Evolutionary conservation across 2,888 invertebrate species (phyloP).

Genomic region (Calliscelio sp.): DNA sequence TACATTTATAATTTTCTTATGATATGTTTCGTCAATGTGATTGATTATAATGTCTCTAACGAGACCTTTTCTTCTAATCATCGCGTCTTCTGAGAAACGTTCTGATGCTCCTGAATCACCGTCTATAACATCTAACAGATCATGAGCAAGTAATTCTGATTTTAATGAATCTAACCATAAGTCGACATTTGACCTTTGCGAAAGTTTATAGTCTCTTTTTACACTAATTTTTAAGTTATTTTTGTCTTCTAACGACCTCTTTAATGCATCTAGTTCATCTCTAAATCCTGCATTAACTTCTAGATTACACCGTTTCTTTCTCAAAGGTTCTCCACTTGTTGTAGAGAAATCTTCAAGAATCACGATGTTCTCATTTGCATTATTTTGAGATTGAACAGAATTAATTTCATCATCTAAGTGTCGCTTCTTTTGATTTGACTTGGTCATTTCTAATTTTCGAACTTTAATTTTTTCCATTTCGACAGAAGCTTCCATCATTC

Average conservation of each 20-base stretch:
- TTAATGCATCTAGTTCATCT: neutral
- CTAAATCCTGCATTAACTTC: too few species aligned
- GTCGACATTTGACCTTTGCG: neutral
- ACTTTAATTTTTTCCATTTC: too few species aligned
- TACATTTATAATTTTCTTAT: slow-evolving; percentile 8
- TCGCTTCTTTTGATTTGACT: too few species aligned
- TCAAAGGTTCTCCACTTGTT: too few species aligned
- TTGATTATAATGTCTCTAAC: slow-evolving; percentile 65
- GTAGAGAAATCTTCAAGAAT: too few species aligned
- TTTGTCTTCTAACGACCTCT: neutral
- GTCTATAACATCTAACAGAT: slow-evolving; percentile 13
- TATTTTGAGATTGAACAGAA: too few species aligned
- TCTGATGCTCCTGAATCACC: neutral
- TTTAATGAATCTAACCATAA: neutral
- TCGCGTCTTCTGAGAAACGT: neutral
- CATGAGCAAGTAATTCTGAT: neutral
- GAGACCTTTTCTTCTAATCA: slow-evolving; percentile 51
- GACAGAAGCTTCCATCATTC: too few species aligned
- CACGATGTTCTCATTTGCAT: too few species aligned
- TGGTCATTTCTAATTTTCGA: too few species aligned
- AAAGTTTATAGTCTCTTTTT: slow-evolving; percentile 8
- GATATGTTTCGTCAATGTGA: slow-evolving; percentile 60
- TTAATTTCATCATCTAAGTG: too few species aligned
- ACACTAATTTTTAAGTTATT: neutral
- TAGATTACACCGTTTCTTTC: too few species aligned